Base-by-base conservation (phyloP, 2,113 vertebrate genomes). In the Orycteropus afer region DNA sequence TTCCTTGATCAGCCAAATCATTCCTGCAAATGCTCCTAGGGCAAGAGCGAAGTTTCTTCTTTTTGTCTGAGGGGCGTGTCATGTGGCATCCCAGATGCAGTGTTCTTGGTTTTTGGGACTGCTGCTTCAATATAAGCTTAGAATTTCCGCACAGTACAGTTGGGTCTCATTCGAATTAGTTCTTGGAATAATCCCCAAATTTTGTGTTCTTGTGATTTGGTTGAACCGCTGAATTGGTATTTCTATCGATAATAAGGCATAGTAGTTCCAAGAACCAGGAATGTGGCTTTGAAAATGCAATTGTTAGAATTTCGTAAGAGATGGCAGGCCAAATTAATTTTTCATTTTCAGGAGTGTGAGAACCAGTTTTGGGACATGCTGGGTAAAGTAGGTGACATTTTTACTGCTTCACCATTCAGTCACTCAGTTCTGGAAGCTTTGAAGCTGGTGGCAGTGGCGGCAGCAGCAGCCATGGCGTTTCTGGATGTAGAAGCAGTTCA, bases 261-360 rank as follows among this genome's bases (percentile, higher is more conserved):
- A 96, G 97, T 98, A 98, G 97, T 97, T 96, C 98, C 98, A 98
- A 97, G 96, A 98, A 98, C 97, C 97, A 96, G 97, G 97, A 98
- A 98, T 79, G 98, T 95, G 97, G 96, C 89, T 7, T 74, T 96
- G 98, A 97, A 89, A 97, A 95, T 3, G 92, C 18, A 73, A 92
- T 95, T 2, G 93, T 95, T 96, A 96, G 98, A 97, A 96, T 96
- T 96, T 95, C 93, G 93, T 97, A 97, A 98, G 98, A 97, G 97
- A 96, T 94, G 83, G 94, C 96, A 96, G 98, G 98, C 97, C 97
- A 88, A 95, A 96, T 92, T 93, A 96, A 87, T 96, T 97, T 97
- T 96, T 93, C 0, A 5, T 95, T 90, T 98, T 82, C 97, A 97
- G 96, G 97, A 98, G 95, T 97, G 97, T 49, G 97, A 97, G 97